These are phyloP conservation scores for Agriopis aurantiaria DNA, from an alignment of 2,888 invertebrate species.

Conservation along the genomic window DNA sequence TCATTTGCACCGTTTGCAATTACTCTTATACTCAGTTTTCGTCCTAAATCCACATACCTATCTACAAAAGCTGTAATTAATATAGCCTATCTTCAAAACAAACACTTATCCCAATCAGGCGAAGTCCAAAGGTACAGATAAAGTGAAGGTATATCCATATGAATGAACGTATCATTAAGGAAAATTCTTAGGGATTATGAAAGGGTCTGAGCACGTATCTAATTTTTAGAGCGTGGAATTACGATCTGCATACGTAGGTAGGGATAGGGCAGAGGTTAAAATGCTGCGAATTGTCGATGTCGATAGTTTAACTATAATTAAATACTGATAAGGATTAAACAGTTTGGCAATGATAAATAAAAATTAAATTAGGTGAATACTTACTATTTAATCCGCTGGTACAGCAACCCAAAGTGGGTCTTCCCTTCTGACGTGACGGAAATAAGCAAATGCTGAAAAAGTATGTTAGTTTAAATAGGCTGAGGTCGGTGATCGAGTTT, in stretches of 20 bases:
- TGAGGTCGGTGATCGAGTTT: not conserved
- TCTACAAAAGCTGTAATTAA: constrained; percentile 32
- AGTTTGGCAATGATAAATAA: too few species aligned
- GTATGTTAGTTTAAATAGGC: not conserved
- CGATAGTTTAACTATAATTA: not conserved
- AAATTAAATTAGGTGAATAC: too few species aligned
- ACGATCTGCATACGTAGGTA: constrained; percentile 74
- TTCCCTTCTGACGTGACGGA: too few species aligned
- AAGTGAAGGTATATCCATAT: constrained; percentile 67
- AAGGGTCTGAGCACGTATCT: constrained; percentile 70
- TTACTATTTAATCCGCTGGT: too few species aligned
- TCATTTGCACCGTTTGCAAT: not conserved
- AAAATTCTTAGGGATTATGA: constrained; percentile 81
- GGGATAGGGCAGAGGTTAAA: constrained; percentile 55
- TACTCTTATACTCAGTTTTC: too few species aligned
- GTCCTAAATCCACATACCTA: constrained; percentile 1
- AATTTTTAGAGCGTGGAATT: constrained; percentile 80
- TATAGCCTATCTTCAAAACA: constrained; percentile 35
- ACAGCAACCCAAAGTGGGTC: too few species aligned
- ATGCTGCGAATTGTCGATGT: constrained; percentile 8
- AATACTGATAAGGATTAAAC: not conserved
- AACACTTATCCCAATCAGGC: constrained; percentile 54
- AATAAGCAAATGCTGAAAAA: too few species aligned
- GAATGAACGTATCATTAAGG: constrained; percentile 77
- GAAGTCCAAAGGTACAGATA: constrained; percentile 63